Evolutionary conservation across 2,113 vertebrate genomes (phyloP), one percentile per base, ranked within the genome.

Genomic region (Phrynosoma platyrhinos): DNA sequence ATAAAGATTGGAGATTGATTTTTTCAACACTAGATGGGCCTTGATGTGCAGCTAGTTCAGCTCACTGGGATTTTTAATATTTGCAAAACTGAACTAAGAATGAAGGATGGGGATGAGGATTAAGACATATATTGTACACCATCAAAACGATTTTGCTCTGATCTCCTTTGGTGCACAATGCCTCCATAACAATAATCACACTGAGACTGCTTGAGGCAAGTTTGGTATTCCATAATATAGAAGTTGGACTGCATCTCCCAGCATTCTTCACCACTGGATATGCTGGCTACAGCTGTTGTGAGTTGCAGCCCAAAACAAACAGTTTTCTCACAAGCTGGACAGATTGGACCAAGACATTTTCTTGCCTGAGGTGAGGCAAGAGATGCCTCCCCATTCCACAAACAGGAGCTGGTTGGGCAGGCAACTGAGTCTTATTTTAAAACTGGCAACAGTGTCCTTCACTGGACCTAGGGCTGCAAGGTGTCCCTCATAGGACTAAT

Each of bases 1-100:
- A 86, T 47, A 88, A 94, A 86, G 87, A 83, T 82, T 81, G 79
- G 76, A 82, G 42, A 90, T 23, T 90, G 79, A 82, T 88, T 88
- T 82, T 82, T 83, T 62, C 83, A 0, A 30, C 87, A 25, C 30
- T 62, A 91, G 68, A 80, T 40, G 58, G 77, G 87, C 32, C 58
- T 90, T 93, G 88, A 79, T 93, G 85, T 85, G 62, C 82, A 92
- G 71, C 85, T 79, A 66, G 76, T 76, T 47, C 76, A 88, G 79
- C 42, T 89, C 72, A 27, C 23, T 88, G 77, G 84, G 88, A 64
- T 55, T 89, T 90, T 83, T 86, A 87, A 91, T 79, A 3, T 32
- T 47, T 87, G 6, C 30, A 87, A 79, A 53, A 9, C 18, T 91
- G 13, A 47, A 81, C 5, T 0, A 10, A 42, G 12, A 55, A 42